Conservation (phyloP, 2,797 vertebrate genomes). For the Allobates femoralis region DNA sequence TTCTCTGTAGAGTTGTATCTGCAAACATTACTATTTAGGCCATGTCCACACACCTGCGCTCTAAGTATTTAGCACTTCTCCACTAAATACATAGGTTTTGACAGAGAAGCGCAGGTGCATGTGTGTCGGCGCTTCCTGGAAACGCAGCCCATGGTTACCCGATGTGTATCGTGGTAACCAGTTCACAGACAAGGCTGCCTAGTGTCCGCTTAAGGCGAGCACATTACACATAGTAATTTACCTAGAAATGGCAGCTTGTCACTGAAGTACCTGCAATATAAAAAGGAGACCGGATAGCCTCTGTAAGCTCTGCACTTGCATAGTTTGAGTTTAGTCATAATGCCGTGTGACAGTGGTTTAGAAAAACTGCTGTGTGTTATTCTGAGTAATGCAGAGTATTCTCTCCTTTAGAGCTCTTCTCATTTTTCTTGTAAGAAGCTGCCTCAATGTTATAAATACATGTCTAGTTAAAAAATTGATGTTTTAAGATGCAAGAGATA, state of each 20-base stretch:
- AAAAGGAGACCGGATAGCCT: not conserved
- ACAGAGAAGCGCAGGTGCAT: too few species aligned
- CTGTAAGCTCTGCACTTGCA: not conserved
- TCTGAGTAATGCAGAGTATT: conserved; percentile 3
- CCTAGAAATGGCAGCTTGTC: not conserved
- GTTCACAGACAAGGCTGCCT: too few species aligned
- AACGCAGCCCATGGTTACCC: too few species aligned
- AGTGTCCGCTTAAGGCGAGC: too few species aligned
- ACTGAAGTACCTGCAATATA: not conserved
- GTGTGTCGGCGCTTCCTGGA: too few species aligned
- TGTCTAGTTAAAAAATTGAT: conserved; percentile 33
- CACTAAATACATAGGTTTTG: too few species aligned
- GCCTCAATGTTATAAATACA: conserved; percentile 32
- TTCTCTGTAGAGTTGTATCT: too few species aligned
- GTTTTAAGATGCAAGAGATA: conserved; percentile 35
- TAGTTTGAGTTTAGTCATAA: not conserved
- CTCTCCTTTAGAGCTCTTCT: not conserved
- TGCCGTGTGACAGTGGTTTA: not conserved
- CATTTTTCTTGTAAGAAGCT: conserved; percentile 21
- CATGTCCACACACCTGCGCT: too few species aligned
- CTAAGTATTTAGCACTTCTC: too few species aligned
- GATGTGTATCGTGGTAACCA: too few species aligned
- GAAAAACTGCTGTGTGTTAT: not conserved
- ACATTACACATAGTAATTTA: not conserved
- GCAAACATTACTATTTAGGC: not conserved